Evolutionary conservation across 2,113 vertebrate species (phyloP), one percentile per base, ranked within the genome.

Genomic region (Miniopterus natalensis): DNA sequence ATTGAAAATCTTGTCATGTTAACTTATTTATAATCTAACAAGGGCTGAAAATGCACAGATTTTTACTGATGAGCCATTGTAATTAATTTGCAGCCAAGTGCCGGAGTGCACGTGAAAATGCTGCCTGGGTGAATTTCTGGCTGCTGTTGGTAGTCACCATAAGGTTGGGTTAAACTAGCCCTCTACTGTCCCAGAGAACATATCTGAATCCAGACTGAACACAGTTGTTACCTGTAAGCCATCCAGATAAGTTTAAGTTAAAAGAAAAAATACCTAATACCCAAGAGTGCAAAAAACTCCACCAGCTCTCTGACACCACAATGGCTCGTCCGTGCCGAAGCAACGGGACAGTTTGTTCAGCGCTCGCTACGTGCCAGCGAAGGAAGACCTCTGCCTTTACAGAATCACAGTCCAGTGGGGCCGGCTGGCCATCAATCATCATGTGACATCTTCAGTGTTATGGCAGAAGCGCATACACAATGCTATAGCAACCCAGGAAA

Each of bases 1-100:
- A 93, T 78, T 81, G 77, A 95, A 96, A 97, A 79, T 85, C 92
- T 88, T 71, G 84, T 97, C 94, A 78, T 85, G 92, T 80, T 94
- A 90, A 95, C 74, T 96, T 97, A 95, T 96, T 98, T 96, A 83
- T 88, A 80, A 90, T 66, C 89, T 95, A 59, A 88, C 53, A 49
- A 59, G 87, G 77, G 47, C 81, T 91, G 71, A 87, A 84, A 93
- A 88, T 23, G 81, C 94, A 65, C 59, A 78, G 84, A 49, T 68
- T 84, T 61, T 87, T 49, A 81, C 79, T 87, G 79, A 90, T 18
- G 14, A 90, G 91, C 45, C 45, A 11, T 6, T 40, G 13, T 57
- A 23, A 94, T 87, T 47, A 47, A 75, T 70, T 57, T 45, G 45
- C 27, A 27, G 71, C 68, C 2, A 40, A 42, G 42, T 10, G 55